phyloP scores from a whole-genome alignment of 2,888 invertebrate species.

The Gastracanthus pulcherrimus region DNA sequence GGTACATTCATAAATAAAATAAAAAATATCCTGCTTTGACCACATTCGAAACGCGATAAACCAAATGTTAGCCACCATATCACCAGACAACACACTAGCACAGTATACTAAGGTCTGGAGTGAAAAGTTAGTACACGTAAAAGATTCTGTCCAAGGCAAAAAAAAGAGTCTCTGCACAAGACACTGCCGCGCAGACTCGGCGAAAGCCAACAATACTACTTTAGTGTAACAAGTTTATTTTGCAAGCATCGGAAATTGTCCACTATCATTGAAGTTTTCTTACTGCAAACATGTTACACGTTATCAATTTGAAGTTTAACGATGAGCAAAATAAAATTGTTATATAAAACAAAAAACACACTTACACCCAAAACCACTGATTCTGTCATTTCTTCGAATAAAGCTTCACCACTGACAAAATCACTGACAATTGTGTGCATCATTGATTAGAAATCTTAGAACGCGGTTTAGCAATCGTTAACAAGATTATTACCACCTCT shows the following conservation, averaged over 20 bases:
- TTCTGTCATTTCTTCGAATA: constrained; percentile 35
- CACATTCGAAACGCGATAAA: constrained; percentile 64
- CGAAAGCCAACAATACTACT: constrained; percentile 70
- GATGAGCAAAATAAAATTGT: constrained; percentile 24
- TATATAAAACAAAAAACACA: constrained; percentile 43
- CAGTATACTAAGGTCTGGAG: constrained; percentile 61
- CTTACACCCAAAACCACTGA: constrained; percentile 52
- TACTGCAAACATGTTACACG: background rate
- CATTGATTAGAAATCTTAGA: constrained; percentile 11
- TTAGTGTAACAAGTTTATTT: constrained; percentile 26
- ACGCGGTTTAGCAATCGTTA: constrained; percentile 19
- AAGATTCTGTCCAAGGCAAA: constrained; percentile 50
- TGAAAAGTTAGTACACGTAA: constrained; percentile 64
- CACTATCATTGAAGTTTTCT: background rate
- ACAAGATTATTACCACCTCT: constrained; percentile 30
- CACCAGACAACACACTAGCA: constrained; percentile 73
- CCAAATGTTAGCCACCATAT: constrained; percentile 74
- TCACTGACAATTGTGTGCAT: constrained; percentile 38
- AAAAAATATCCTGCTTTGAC: constrained; percentile 41
- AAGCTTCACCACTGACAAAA: constrained; percentile 46
- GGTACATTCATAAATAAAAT: too few relatives aligned
- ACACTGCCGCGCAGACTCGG: constrained; percentile 67
- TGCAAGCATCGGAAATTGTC: background rate
- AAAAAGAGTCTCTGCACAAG: constrained; percentile 64
- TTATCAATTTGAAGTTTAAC: background rate